Percentiles rank a stretch among this genome's conserved stretches.
These are phyloP conservation scores for Vireo altiloquus DNA, from an alignment of 2,113 vertebrate genomes.

Conservation along the genomic window DNA sequence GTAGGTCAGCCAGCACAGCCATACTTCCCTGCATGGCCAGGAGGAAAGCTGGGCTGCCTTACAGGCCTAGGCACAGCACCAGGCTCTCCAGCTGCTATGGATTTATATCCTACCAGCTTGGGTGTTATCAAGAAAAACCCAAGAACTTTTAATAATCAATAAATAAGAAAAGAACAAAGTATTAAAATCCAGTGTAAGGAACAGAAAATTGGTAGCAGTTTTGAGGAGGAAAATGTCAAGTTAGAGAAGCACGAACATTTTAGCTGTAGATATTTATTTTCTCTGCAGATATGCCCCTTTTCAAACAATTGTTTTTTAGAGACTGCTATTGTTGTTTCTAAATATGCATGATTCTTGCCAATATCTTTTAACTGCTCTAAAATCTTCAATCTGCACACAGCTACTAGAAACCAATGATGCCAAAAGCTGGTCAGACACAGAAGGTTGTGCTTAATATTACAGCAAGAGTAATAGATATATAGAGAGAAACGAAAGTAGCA, in stretches of 20 bases:
- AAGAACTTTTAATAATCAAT: neutral
- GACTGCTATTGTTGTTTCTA: neutral
- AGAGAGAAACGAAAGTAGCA: neutral
- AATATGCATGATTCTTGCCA: neutral
- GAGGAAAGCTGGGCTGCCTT: neutral
- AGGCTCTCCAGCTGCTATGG: neutral
- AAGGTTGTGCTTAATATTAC: neutral
- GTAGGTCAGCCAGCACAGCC: neutral
- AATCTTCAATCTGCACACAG: neutral
- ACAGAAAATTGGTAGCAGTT: neutral
- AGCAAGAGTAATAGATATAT: neutral
- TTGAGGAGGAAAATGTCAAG: neutral
- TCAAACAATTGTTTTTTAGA: neutral
- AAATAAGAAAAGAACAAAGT: neutral
- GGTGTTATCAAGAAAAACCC: neutral
- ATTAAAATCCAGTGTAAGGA: neutral
- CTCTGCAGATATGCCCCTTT: neutral
- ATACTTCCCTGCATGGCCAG: neutral
- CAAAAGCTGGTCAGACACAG: neutral
- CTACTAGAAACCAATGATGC: neutral
- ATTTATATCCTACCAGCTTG: neutral
- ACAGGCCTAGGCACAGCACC: accelerated
- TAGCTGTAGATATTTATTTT: neutral
- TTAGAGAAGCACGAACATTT: neutral
- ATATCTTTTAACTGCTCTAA: neutral